Percentiles rank a stretch among this genome's conserved stretches.
These are phyloP conservation scores for Alethe diademata DNA, from an alignment of 2,113 vertebrate genomes.

Conservation along the genomic window DNA sequence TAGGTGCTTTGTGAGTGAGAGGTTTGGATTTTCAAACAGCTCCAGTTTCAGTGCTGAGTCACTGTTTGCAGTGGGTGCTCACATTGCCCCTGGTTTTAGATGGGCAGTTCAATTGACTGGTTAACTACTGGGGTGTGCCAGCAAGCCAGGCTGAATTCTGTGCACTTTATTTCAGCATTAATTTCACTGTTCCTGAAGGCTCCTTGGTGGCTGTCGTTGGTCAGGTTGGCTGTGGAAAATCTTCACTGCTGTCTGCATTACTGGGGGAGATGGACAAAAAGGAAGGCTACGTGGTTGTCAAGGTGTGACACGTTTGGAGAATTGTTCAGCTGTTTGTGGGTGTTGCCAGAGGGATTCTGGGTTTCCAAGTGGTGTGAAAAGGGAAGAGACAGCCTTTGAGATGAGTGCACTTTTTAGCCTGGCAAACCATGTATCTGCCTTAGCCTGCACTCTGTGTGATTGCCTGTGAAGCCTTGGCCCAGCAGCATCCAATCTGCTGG, in stretches of 20 bases:
- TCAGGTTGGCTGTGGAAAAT: conserved; percentile 94
- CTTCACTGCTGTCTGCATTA: conserved; percentile 90
- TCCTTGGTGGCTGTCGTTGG: conserved; percentile 91
- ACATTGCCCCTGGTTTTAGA: not conserved
- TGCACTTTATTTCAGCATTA: conserved; percentile 78
- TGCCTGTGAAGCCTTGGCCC: not conserved
- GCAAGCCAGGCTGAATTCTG: not conserved
- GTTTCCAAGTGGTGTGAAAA: not conserved
- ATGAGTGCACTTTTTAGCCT: not conserved
- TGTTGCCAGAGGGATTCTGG: not conserved
- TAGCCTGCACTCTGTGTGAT: not conserved
- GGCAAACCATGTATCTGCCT: not conserved
- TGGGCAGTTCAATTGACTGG: not conserved
- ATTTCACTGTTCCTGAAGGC: conserved; percentile 85
- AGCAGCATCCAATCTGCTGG: not conserved
- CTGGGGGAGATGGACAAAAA: conserved; percentile 93
- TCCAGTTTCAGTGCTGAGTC: not conserved
- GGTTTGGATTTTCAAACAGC: not conserved
- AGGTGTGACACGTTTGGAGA: conserved; percentile 73
- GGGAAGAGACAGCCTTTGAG: not conserved
- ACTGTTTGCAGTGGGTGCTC: not conserved
- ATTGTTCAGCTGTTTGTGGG: not conserved
- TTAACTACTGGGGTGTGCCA: not conserved
- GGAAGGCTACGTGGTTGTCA: conserved; percentile 83
- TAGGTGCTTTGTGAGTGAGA: not conserved